phyloP scores from a whole-genome alignment of 1,140 invertebrate species.

The Solenopsis fugax region DNA sequence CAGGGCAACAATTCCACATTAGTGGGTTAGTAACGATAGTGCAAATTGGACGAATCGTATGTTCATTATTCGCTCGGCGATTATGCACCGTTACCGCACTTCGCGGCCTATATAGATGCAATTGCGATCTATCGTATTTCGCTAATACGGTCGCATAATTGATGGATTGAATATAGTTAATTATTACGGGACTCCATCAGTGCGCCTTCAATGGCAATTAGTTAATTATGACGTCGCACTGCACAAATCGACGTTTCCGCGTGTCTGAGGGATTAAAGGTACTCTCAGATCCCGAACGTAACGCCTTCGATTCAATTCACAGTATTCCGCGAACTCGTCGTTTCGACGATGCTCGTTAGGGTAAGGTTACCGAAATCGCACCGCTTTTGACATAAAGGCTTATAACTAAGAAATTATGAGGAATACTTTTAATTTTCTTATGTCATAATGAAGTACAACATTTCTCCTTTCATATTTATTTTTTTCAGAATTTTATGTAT shows the following conservation, averaged over 20 bases:
- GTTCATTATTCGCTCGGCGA: constrained; percentile 20
- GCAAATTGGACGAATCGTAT: constrained; percentile 44
- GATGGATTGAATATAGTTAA: constrained; percentile 54
- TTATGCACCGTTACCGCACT: constrained; percentile 43
- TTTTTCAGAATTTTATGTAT: too few relatives aligned
- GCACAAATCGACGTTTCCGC: constrained; percentile 14
- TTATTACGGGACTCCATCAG: constrained; percentile 8
- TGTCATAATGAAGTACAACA: too few relatives aligned
- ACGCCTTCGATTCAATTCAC: too few relatives aligned
- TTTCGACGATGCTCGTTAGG: neutral
- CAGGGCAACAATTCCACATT: neutral
- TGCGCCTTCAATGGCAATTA: constrained; percentile 19
- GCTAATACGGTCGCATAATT: constrained; percentile 57
- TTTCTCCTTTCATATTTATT: too few relatives aligned
- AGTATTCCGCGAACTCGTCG: neutral
- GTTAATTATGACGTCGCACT: constrained; percentile 31
- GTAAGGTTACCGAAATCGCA: too few relatives aligned
- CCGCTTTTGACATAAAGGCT: too few relatives aligned
- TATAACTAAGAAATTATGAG: too few relatives aligned
- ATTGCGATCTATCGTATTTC: constrained; percentile 46
- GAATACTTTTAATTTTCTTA: too few relatives aligned
- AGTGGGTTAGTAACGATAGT: constrained; percentile 2
- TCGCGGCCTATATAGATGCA: constrained; percentile 37
- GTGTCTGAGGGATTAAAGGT: neutral
- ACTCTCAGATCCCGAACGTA: too few relatives aligned